Evolutionary conservation across 30 jellyfish, hydroid and myxozoan species (phyloP), one percentile per base, ranked within the genome.

Genomic region (Aurelia coerulea): DNA sequence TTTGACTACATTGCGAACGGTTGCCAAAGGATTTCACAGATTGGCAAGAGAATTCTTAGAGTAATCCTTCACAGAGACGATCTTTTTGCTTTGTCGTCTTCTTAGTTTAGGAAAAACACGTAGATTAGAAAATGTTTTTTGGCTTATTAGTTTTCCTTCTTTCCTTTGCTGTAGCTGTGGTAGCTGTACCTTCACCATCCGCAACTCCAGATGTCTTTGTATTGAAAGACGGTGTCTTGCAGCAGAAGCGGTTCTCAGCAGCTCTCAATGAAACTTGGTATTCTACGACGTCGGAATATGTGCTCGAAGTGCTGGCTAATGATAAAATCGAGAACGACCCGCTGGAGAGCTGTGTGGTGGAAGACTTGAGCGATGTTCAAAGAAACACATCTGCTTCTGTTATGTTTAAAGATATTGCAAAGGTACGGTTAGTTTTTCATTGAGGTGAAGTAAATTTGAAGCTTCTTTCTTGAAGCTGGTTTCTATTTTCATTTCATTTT

Each of bases 301-400:
- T 66, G 35, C 91, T 81, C 49, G 84, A 81, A 46, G 91, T 81
- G 9, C 29, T 81, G 84, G 67, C 58, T 62, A 81, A 81, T 37
- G 91, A 81, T 14, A 5, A 19, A 31, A 58, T 81, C 33, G 5
- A 37, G 32, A 74, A 53, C 10, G 66, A 65, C 18, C 31, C 76
- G 0, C 78, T 32, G 18, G 91, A 81, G 10, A 79, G 74, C 74
- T 79, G 90, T 54, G 62, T 79, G 18, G 64, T 59, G 81, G 32
- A 16, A n/a, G 74, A 65, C 56, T 46, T 46, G 15, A 46, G 56
- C 14, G 56, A 46, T 6, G 56, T 46, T 46, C 56, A 46, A 46
- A 46, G 56, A 46, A 31, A 56, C 2, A 11, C 33, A 60, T 60
- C 70, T 17, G 35, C 35, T 60, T 17, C 70, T 6, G 15, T 60